These are phyloP conservation scores for Carassius auratus DNA, from an alignment of 2,113 vertebrate species.

Conservation along the genomic window DNA sequence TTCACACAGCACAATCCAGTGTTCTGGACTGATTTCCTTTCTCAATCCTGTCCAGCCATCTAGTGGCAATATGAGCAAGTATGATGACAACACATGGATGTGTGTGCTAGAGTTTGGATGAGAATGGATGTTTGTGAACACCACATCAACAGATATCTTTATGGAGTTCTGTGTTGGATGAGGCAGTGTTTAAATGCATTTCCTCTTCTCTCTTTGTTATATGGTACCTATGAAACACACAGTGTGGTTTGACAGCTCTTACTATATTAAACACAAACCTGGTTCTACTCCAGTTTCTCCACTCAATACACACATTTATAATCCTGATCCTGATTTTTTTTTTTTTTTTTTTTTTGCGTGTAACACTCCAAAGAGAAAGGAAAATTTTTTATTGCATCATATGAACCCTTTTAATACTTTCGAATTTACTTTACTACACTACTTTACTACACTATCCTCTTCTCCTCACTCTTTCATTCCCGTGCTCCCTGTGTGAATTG, in stretches of 20 bases:
- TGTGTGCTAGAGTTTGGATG: neutral
- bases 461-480: too few species aligned
- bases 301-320: neutral
- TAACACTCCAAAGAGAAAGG: too few species aligned
- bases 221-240: conserved; percentile 2
- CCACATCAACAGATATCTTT: neutral
- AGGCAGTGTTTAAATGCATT: neutral
- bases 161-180: neutral
- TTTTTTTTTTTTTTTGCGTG: too few species aligned
- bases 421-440: too few species aligned
- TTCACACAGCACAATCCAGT: neutral
- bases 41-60: conserved; percentile 57
- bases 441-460: too few species aligned
- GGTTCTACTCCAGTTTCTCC: conserved; percentile 6
- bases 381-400: too few species aligned
- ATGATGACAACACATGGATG: neutral
- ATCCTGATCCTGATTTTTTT: too few species aligned
- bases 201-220: conserved; percentile 3
- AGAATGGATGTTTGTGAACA: neutral
- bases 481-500: too few species aligned
- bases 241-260: conserved; percentile 22
- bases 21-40: neutral
- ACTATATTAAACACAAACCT: conserved; percentile 41
- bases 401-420: too few species aligned
- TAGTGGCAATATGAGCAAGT: conserved; percentile 56